Conservation (phyloP, 2,888 invertebrate species). For the Cataglyphis rosenhaueri region DNA sequence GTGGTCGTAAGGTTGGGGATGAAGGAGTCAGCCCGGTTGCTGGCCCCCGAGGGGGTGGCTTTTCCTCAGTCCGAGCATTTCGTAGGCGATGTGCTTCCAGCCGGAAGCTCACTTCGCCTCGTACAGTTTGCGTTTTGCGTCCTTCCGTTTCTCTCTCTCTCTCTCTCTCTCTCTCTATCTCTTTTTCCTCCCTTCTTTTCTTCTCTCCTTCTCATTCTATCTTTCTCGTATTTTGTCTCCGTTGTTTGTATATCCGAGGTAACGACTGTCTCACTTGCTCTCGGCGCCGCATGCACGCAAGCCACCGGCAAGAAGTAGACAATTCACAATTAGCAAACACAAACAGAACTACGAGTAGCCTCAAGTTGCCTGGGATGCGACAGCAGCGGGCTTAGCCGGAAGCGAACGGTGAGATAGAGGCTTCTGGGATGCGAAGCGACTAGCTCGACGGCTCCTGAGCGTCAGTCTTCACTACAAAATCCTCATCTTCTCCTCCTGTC, state of each 20-base stretch:
- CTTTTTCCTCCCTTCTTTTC: background rate
- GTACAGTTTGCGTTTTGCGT: constrained; percentile 62
- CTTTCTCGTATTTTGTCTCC: constrained; percentile 35
- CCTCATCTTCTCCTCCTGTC: constrained; percentile 68
- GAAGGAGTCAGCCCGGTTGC: constrained; percentile 63
- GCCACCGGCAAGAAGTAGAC: constrained; percentile 82
- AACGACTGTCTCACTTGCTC: constrained; percentile 41
- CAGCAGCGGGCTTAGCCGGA: constrained; percentile 78
- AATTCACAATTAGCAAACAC: constrained; percentile 86
- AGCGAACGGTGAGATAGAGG: constrained; percentile 78
- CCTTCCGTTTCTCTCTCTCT: constrained; percentile 22
- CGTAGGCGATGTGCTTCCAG: constrained; percentile 70
- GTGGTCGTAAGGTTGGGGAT: constrained; percentile 68
- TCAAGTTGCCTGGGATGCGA: constrained; percentile 79
- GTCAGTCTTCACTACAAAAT: constrained; percentile 73
- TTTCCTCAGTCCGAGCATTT: constrained; percentile 83
- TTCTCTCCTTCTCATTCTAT: background rate
- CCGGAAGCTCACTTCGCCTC: constrained; percentile 65
- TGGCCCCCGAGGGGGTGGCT: constrained; percentile 67
- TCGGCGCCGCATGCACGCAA: constrained; percentile 61
- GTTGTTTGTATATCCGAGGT: constrained; percentile 21
- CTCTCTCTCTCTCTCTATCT: constrained; percentile 43
- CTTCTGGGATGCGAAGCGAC: constrained; percentile 78
- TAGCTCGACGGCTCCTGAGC: constrained; percentile 76
- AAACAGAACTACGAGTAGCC: constrained; percentile 83